Evolutionary conservation across 2,888 invertebrate species (phyloP), one percentile per base, ranked within the genome.

Genomic region (Hetaerina titia): DNA sequence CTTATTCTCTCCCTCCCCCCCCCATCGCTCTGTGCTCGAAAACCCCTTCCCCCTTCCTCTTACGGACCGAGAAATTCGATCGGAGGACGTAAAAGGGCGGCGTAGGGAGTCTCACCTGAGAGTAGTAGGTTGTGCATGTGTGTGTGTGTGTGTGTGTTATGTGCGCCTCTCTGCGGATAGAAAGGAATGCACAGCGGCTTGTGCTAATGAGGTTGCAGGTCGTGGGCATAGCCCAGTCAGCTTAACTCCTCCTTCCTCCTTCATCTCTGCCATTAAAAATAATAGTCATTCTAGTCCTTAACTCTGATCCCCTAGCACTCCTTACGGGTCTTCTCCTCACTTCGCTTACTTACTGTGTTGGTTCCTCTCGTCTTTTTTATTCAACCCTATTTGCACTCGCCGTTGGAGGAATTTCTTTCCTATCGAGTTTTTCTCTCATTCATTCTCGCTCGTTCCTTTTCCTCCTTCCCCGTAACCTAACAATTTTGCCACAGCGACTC

Each of bases 171-270:
- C 89, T 58, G 57, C 25, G 22, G 89, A n/a, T 60, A 60, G 60
- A 60, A 17, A 60, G 25, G 58, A 58, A 89, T 89, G 56, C 58
- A 58, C 58, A 58, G n/a, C 58, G 89, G 89, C 89, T 56, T 19
- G 57, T 89, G 89, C 58, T 89, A 89, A 89, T 89, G 89, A 58
- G 89, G 89, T 58, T 58, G 58, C 89, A 58, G 89, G 89, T 89
- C 89, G n/a, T 56, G 56, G 17, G 13, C 60, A 60, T 60, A 15
- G 60, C 17, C 45, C 60, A 60, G 60, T 56, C 89, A 57, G 57
- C 45, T 89, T 89, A 45, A 22, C 57, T 57, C 89, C 89, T 89
- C 89, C 11, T 60, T 15, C 56, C 56, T 13, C 60, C 58, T 57
- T 58, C 17, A 25, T 89, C 89, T 57, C 89, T 57, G 22, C 56